Evolutionary conservation across 2,888 invertebrate species (phyloP).

Genomic region (Odontothrips loti): DNA sequence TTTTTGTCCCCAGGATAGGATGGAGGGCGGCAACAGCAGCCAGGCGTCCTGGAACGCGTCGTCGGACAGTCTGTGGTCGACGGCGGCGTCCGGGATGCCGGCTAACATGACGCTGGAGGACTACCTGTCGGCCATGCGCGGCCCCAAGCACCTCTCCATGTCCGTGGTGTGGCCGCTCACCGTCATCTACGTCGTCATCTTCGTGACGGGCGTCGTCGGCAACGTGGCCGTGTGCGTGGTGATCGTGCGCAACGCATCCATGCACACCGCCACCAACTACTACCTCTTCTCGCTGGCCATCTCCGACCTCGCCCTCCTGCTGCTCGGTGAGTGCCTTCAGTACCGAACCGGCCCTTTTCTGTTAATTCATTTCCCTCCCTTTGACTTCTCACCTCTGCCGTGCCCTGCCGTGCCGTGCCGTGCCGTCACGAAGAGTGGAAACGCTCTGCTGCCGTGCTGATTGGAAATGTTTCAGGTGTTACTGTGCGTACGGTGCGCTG

Average conservation of each 20-base stretch:
- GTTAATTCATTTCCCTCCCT: no score
- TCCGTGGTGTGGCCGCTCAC: slow-evolving; percentile 54
- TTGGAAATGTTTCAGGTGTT: no score
- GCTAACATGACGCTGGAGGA: background rate
- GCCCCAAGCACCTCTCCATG: slow-evolving; percentile 28
- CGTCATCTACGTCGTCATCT: slow-evolving; percentile 67
- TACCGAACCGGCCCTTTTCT: background rate
- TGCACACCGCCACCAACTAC: slow-evolving; percentile 90
- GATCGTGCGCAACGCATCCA: slow-evolving; percentile 70
- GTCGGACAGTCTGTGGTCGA: background rate
- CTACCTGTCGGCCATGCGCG: background rate
- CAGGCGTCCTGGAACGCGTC: background rate
- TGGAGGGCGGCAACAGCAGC: background rate
- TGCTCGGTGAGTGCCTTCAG: slow-evolving; percentile 65
- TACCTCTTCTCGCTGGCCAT: slow-evolving; percentile 85
- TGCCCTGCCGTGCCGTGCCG: no score
- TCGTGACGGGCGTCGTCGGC: slow-evolving; percentile 77
- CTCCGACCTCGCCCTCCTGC: slow-evolving; percentile 74
- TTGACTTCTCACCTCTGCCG: no score
- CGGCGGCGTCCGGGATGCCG: background rate
- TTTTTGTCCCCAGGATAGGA: background rate
- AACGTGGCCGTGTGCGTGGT: slow-evolving; percentile 82
- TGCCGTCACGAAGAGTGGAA: no score
- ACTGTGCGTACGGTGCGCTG: no score
- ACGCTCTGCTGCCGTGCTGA: no score